A percentile compares a stretch with the other conserved stretches of the same genome.
Conservation (phyloP, 2,797 vertebrate species). For the Acestrorhynchus altus region DNA sequence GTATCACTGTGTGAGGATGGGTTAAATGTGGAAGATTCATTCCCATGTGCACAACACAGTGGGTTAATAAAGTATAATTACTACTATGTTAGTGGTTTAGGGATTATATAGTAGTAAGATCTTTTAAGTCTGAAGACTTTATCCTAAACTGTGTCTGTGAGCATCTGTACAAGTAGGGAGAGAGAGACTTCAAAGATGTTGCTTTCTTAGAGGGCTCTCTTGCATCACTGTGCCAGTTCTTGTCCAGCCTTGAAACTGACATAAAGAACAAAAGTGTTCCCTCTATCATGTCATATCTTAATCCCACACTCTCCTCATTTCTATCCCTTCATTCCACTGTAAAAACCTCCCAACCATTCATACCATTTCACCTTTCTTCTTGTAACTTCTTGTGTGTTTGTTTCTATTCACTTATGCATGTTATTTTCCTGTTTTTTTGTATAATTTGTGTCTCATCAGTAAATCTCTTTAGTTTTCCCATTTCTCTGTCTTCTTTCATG, state of each 20-base stretch:
- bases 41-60: too few relatives aligned
- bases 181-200: background rate
- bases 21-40: too few relatives aligned
- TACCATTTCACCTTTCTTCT: background rate
- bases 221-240: background rate
- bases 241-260: background rate
- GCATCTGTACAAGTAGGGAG: background rate
- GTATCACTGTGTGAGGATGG: too few relatives aligned
- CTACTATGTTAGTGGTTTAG: too few relatives aligned
- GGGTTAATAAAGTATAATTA: too few relatives aligned
- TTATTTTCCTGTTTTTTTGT: conserved; percentile 6
- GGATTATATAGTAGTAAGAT: too few relatives aligned
- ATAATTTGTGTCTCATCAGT: conserved; percentile 23
- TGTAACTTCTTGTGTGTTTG: background rate
- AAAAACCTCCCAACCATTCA: background rate
- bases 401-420: conserved; percentile 10
- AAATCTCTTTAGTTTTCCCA: conserved; percentile 40
- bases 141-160: background rate
- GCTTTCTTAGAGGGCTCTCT: background rate
- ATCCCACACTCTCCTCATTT: background rate
- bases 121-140: too few relatives aligned
- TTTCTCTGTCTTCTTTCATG: conserved; percentile 49
- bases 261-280: background rate
- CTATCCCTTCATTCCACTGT: background rate
- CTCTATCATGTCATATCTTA: conserved; percentile 1